Percentiles rank a stretch among this genome's conserved stretches.
Evolutionary conservation across 2,113 vertebrate genomes (phyloP).

Genomic region (Zeus faber): DNA sequence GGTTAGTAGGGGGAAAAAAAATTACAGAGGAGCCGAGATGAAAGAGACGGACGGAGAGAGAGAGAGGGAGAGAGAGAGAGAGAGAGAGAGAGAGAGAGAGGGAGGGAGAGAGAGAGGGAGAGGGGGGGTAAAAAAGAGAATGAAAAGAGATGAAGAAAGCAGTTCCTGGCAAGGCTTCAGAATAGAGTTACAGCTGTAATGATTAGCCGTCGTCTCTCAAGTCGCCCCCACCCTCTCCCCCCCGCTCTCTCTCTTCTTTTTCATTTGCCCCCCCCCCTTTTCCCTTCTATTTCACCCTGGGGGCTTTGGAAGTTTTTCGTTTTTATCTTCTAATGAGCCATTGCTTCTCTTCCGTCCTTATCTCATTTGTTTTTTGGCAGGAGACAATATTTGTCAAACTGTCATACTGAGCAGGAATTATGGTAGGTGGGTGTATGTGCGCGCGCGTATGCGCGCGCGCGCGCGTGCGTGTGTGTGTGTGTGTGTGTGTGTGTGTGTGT

Average conservation of each 20-base stretch:
- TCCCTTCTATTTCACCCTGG: constrained; percentile 38
- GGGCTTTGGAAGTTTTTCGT: constrained; percentile 59
- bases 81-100: constrained; percentile 55
- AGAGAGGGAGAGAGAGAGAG: constrained; percentile 36
- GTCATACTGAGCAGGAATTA: constrained; percentile 25
- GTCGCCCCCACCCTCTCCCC: no score
- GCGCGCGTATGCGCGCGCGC: background rate
- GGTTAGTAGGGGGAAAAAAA: constrained; percentile 64
- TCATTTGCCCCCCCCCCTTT: constrained; percentile 51
- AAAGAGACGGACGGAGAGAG: constrained; percentile 30
- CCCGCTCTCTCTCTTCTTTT: constrained; percentile 51
- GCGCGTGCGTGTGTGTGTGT: constrained; percentile 1
- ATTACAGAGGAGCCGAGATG: constrained; percentile 45
- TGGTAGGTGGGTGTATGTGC: background rate
- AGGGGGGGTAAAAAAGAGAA: no score
- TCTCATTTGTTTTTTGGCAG: constrained; percentile 62
- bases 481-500: constrained; percentile 5
- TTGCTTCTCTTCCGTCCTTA: constrained; percentile 40
- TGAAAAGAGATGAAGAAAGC: no score
- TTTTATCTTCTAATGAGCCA: constrained; percentile 61
- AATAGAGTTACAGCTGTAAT: constrained; percentile 75
- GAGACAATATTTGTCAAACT: constrained; percentile 65
- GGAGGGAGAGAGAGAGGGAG: no score
- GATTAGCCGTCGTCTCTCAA: constrained; percentile 69
- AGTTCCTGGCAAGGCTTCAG: constrained; percentile 49